Evolutionary conservation across 2,113 vertebrate genomes (phyloP), one percentile per base, ranked within the genome.

Genomic region (Neogobius melanostomus): DNA sequence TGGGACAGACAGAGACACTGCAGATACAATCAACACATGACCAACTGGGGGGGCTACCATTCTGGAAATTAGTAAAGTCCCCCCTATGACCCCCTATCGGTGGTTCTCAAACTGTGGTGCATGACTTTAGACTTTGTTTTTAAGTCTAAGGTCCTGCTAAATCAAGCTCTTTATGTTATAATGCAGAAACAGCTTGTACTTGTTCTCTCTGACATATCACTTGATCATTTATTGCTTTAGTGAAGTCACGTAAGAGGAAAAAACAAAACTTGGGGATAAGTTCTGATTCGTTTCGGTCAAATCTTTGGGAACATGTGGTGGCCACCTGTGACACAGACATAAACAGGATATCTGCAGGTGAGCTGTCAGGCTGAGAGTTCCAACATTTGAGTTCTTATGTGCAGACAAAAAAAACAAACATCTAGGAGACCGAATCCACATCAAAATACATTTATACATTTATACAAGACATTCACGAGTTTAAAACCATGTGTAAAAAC

Each of bases 11-110:
- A 83, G 47, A 62, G 59, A 81, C 76, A 82, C 75, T 85, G 82
- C 81, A 81, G 85, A 89, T 88, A 80, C 82, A 81, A 86, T 87
- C 75, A 46, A 83, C 88, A 90, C 88, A 91, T 90, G 90, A 91
- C 87, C n/a, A 0, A 6, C 83, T 72, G 56, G 68, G 8, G 54
- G 49, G 21, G 57, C 64, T 1, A 0, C 49, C 17, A 66, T 68
- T 52, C 15, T 75, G 67, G 74, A 77, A 75, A 21, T 28, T 48
- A 72, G 76, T 78, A 85, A 87, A 86, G 75, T 69, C 75, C 84
- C 76, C 0, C 9, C 14, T 65, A 6, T 14, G 14, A n/a, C 62
- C 53, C 57, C 44, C 5, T 28, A 28, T 2, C 3, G 28, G 28
- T 28, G 28, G 3, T 36, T 36, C 28, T 36, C 28, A 36, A 36